Conservation (phyloP, 2,113 vertebrate species). For the Tor tambroides region DNA sequence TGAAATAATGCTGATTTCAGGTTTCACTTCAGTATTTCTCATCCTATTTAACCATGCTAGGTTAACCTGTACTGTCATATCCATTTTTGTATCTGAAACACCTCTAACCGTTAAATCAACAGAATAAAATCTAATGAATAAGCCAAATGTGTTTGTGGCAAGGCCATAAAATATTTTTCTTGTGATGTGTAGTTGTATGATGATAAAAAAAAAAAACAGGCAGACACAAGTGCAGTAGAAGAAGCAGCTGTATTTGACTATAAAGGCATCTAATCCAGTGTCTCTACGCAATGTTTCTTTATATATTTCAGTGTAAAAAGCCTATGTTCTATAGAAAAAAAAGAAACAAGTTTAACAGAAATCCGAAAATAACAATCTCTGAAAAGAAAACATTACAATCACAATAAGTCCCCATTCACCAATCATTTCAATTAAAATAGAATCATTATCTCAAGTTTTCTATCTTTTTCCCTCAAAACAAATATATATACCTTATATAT, state of each 20-base stretch:
- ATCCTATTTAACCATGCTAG: background rate
- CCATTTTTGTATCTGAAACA: background rate
- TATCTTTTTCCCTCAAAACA: conserved; percentile 76
- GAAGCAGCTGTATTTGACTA: conserved; percentile 82
- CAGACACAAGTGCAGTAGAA: conserved; percentile 70
- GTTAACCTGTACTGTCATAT: background rate
- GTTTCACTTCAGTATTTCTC: background rate
- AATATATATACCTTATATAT: conserved; percentile 62
- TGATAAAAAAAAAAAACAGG: conserved; percentile 46
- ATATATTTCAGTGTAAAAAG: conserved; percentile 83
- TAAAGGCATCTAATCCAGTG: conserved; percentile 83
- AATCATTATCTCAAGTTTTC: conserved; percentile 70
- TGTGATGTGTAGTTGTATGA: no score
- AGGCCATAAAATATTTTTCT: background rate
- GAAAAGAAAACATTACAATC: conserved; percentile 70
- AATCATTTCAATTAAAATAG: conserved; percentile 80
- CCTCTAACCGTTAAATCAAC: background rate
- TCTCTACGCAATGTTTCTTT: conserved; percentile 77
- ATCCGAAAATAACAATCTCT: conserved; percentile 70
- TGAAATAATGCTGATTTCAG: no score
- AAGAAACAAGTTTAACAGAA: conserved; percentile 62
- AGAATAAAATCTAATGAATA: no score
- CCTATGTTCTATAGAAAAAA: conserved; percentile 79
- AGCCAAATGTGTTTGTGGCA: background rate
- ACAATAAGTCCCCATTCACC: conserved; percentile 75